Base-by-base conservation (phyloP, 2,797 vertebrate species). In the Lepidocolaptes lacrymiger region DNA sequence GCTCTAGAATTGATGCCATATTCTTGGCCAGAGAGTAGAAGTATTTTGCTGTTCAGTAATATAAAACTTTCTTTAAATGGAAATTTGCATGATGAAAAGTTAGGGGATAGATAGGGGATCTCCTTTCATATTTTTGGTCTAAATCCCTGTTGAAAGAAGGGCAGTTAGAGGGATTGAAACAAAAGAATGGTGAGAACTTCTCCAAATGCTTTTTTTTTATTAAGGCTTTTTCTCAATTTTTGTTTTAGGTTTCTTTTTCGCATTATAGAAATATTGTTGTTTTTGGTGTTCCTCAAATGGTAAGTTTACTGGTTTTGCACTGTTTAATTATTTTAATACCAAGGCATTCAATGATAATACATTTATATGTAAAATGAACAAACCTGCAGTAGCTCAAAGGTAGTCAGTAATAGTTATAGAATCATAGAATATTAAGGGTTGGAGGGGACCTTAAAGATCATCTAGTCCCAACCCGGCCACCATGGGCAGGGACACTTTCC, bases 231-330 rank as follows among this genome's bases (percentile, higher is more conserved):
- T 74, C 23, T 73, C 20, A 63, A 91, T 44, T 54, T 90, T 83
- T 81, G 15, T 91, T 72, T 80, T 30, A 99, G 99, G 99, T 99
- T 90, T 98, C 98, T 95, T 99, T 99, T 97, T 98, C 98, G 8
- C 96, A 97, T 62, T 99, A 99, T 91, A 98, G 97, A 13, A 99
- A 99, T 66, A 97, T 99, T 24, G 98, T 99, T 43, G 98, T 99
- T 96, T 99, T 99, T 96, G 99, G 99, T 24, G 99, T 99, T 64
- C 99, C 99, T 94, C 99, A 99, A 95, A 99, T 99, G 99, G 99
- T 99, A 97, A 99, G 99, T 98, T 37, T 26, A 3, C 3, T 43
- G 2, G 20, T 72, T 43, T 78, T 74, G 15, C 10, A 13, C 14
- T 67, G 13, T 51, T 67, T 69, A 55, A 62, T 55, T 89, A 28